phyloP scores from a whole-genome alignment of 2,113 vertebrate species.

The Oreocharis arfaki region DNA sequence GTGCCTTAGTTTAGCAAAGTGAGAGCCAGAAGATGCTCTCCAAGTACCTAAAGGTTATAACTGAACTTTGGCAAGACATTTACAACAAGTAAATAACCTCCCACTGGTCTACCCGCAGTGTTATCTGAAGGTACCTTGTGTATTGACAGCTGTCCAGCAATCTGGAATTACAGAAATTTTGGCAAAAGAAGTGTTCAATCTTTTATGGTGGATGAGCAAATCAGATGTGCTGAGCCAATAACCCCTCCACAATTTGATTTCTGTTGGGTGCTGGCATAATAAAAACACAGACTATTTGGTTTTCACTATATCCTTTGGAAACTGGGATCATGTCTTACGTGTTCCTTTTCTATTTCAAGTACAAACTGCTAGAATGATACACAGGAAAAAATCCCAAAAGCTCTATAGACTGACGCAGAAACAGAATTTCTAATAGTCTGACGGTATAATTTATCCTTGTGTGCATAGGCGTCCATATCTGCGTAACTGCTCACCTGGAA shows the following conservation, averaged over 20 bases:
- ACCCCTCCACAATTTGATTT: background rate
- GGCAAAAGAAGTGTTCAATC: background rate
- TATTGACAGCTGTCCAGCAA: constrained; percentile 5
- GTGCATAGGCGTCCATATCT: background rate
- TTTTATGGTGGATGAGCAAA: background rate
- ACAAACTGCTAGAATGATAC: background rate
- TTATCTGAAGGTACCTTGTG: background rate
- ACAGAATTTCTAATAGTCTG: background rate
- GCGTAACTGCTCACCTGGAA: background rate
- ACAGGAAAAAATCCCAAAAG: background rate
- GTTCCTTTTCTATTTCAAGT: background rate
- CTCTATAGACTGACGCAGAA: background rate
- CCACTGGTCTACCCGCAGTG: background rate
- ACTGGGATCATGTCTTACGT: background rate
- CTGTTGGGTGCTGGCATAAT: background rate
- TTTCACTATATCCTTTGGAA: background rate
- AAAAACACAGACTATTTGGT: background rate
- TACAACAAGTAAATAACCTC: background rate
- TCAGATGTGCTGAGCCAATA: background rate
- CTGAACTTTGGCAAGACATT: background rate
- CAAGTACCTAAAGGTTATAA: background rate
- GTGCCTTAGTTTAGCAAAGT: background rate
- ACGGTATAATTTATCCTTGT: background rate
- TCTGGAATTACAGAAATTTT: background rate
- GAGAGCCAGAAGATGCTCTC: background rate